Base-by-base conservation (phyloP, 2,113 vertebrate genomes). In the Anser brachyrhynchus region DNA sequence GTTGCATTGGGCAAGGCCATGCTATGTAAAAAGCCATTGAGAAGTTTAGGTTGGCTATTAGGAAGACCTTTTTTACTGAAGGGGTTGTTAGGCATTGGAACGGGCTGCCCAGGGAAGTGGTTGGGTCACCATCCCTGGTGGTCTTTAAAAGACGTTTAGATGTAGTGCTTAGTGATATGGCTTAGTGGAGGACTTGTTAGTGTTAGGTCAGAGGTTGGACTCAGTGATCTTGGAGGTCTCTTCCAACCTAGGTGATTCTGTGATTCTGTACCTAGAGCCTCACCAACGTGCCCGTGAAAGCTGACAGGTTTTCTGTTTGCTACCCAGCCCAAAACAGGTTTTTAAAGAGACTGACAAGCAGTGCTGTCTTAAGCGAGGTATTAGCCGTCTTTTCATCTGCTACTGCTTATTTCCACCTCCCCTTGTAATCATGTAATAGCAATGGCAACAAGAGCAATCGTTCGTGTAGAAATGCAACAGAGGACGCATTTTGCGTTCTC, bases 281-380 rank as follows among this genome's bases (percentile, higher is more conserved):
- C 4, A 9, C 3, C 20, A 5, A 9, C 18, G 13, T 5, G 3
- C 6, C 26, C 4, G 1, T 3, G 5, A 33, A 37, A 44, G 16
- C 29, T 51, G 31, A 51, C n/a, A 25, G 3, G 28, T 20, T 70
- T 9, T 25, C 59, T n/a, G 4, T 10, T 12, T 3, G n/a, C 9
- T 58, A 43, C 13, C 7, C 29, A 29, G 6, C 6, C 35, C 49
- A 76, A 17, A 83, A 28, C 5, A 3, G 9, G 18, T 2, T 29
- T 51, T 19, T 61, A 28, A 73, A 66, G 3, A 75, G 26, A 49
- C 1, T 29, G 31, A 11, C 51, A 65, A 4, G 55, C 4, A 1
- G 2, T 4, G 0, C 13, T 81, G 22, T 22, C 18, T 65, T n/a
- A 66, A 15, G 21, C 66, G 51, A 19, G 3, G 5, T 9, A 43